Evolutionary conservation across 2,113 vertebrate genomes (phyloP).

Genomic region (Macaca mulatta): DNA sequence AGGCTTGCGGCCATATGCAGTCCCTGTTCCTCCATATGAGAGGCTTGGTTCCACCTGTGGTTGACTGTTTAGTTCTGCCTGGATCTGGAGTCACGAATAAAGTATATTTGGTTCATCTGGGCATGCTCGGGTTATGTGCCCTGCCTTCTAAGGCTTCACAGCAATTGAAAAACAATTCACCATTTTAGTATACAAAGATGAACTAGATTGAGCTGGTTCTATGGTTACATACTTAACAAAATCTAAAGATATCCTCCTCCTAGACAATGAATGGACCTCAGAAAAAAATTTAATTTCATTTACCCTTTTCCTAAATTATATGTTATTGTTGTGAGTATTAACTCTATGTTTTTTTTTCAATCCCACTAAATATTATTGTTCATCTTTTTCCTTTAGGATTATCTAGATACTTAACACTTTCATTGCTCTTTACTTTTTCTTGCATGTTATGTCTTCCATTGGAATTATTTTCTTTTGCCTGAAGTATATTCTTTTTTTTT

Average conservation of each 20-base stretch:
- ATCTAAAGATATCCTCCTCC: neutral
- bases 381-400: neutral
- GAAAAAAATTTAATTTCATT: neutral
- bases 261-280: neutral
- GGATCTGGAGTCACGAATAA: too few species aligned
- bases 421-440: neutral
- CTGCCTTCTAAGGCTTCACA: neutral
- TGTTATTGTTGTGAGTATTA: neutral
- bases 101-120: neutral
- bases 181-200: too few species aligned
- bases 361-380: neutral
- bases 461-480: neutral
- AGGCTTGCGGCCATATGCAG: neutral
- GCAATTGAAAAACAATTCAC: neutral
- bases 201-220: too few species aligned
- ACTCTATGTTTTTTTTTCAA: neutral
- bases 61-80: too few species aligned
- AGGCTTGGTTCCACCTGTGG: neutral
- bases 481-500: neutral
- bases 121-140: neutral
- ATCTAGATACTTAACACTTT: neutral
- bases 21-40: neutral
- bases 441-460: neutral
- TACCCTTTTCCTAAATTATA: neutral
- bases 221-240: neutral